Evolutionary conservation across 1,140 invertebrate genomes (phyloP).

Genomic region (Aphelenchoides avenae): DNA sequence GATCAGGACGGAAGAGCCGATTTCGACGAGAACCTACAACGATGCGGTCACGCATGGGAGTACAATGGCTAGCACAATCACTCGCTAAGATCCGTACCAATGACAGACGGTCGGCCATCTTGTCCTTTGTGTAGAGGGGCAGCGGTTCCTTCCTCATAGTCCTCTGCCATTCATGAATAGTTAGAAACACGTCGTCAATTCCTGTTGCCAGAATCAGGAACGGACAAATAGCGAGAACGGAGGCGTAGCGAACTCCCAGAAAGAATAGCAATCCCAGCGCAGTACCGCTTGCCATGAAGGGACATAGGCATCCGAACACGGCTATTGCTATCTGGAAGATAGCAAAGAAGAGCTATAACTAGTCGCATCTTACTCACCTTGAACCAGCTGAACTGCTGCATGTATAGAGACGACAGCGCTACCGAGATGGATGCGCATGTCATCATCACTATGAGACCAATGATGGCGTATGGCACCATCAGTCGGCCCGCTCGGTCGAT

Average conservation of each 20-base stretch:
- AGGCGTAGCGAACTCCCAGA: slow-evolving; percentile 37
- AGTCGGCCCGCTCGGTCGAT: slow-evolving; percentile 35
- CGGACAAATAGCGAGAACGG: slow-evolving; percentile 49
- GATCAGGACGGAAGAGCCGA: slow-evolving; percentile 49
- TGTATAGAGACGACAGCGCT: slow-evolving; percentile 39
- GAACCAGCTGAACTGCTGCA: slow-evolving; percentile 31
- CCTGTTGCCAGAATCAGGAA: slow-evolving; percentile 56
- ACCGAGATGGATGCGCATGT: slow-evolving; percentile 29
- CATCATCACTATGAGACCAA: slow-evolving; percentile 47
- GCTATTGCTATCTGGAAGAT: slow-evolving; percentile 32
- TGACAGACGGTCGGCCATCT: slow-evolving; percentile 16
- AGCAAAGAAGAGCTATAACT: neutral
- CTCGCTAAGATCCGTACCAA: slow-evolving; percentile 1
- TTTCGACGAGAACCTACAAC: slow-evolving; percentile 44
- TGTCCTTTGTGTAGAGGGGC: slow-evolving; percentile 13
- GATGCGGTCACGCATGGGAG: too few species aligned
- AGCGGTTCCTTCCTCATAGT: slow-evolving; percentile 14
- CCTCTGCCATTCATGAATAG: slow-evolving; percentile 47
- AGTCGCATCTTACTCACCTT: slow-evolving; percentile 28
- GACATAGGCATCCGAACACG: slow-evolving; percentile 40
- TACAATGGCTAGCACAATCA: neutral
- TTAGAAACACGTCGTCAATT: slow-evolving; percentile 50
- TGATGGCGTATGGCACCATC: slow-evolving; percentile 34
- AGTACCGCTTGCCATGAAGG: slow-evolving; percentile 53
- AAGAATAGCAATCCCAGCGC: slow-evolving; percentile 50